Conservation (phyloP, 2,113 vertebrate species). For the Sturnus vulgaris region DNA sequence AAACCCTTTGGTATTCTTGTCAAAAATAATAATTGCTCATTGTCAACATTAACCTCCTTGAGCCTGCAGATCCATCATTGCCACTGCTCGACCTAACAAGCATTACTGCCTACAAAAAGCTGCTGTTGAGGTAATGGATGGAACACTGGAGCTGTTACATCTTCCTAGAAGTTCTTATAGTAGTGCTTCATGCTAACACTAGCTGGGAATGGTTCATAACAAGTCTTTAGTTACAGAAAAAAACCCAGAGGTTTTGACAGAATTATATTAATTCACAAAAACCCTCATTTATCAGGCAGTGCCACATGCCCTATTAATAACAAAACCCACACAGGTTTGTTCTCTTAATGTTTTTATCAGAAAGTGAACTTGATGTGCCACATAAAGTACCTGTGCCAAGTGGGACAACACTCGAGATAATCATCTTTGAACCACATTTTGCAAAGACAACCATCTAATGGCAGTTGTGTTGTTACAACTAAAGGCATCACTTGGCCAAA, state of each 20-base stretch:
- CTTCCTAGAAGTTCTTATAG: background rate
- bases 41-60: slow-evolving; percentile 51
- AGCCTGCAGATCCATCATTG: slow-evolving; percentile 24
- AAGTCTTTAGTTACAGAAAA: background rate
- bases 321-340: rapidly evolving
- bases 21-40: slow-evolving; percentile 57
- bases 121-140: background rate
- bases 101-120: background rate
- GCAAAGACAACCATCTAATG: background rate
- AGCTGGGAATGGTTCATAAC: background rate
- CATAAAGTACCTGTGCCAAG: background rate
- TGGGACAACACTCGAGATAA: background rate
- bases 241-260: rapidly evolving
- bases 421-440: background rate
- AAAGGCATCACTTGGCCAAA: background rate
- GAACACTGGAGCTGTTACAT: background rate
- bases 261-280: background rate
- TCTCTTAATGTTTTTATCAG: background rate
- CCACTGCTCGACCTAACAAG: background rate
- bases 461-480: background rate
- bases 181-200: background rate
- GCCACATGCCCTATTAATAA: background rate
- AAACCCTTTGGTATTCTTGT: slow-evolving; percentile 60
- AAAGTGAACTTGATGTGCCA: background rate
- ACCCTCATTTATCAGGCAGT: background rate